Conservation (phyloP, 2,797 vertebrate species). For the Paramormyrops hopkinsi region DNA sequence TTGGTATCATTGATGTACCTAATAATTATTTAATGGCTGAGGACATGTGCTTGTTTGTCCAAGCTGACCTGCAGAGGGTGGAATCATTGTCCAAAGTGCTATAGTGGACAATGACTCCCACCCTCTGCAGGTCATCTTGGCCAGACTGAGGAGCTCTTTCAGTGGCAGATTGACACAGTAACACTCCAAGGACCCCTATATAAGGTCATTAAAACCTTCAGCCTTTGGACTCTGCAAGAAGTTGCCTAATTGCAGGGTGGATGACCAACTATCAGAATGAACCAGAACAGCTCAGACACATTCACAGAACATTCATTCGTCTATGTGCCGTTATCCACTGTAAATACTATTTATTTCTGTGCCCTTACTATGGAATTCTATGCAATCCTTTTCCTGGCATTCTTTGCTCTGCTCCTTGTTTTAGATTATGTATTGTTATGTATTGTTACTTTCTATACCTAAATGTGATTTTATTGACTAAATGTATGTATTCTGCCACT, state of each 20-base stretch:
- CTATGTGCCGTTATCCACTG: neutral
- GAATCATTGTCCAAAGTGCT: neutral
- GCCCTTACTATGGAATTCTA: neutral
- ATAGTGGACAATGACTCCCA: neutral
- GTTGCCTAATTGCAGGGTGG: neutral
- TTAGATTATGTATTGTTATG: neutral
- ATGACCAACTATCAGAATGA: neutral
- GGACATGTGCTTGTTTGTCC: neutral
- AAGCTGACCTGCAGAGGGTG: neutral
- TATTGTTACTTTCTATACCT: neutral
- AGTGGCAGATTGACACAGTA: neutral
- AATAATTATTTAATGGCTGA: neutral
- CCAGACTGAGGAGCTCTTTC: neutral
- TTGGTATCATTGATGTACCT: neutral
- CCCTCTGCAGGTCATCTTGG: neutral
- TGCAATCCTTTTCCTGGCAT: neutral
- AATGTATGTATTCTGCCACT: neutral
- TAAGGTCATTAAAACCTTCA: neutral
- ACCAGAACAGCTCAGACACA: neutral
- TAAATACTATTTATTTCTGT: neutral
- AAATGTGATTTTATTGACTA: neutral
- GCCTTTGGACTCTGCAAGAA: neutral
- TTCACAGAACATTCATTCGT: neutral
- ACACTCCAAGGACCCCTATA: neutral
- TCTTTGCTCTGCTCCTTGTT: neutral